phyloP scores from a whole-genome alignment of 2,888 invertebrate species.

The Lepidocyrtoides sp. region DNA sequence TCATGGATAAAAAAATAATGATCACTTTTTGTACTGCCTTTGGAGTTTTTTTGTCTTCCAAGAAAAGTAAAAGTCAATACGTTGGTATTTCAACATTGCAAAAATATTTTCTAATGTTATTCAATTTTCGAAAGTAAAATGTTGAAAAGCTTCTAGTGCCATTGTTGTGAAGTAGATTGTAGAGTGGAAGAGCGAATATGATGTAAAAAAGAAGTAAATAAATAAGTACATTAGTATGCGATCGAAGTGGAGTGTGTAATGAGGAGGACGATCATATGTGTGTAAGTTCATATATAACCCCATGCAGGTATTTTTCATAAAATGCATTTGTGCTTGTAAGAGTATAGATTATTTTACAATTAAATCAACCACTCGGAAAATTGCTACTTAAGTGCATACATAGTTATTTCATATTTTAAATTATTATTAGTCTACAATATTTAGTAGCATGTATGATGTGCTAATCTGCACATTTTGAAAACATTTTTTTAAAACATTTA shows the following conservation, averaged over 20 bases:
- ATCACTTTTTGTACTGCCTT: too few relatives aligned
- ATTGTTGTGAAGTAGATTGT: too few relatives aligned
- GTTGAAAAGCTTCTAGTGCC: neutral
- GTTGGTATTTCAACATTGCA: too few relatives aligned
- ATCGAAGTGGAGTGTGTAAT: neutral
- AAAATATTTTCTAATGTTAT: too few relatives aligned
- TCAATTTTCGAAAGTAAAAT: neutral
- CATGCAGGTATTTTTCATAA: neutral
- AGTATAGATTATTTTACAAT: constrained; percentile 9
- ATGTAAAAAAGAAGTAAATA: neutral
- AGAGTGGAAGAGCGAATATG: too few relatives aligned
- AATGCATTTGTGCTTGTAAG: neutral
- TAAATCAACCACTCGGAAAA: constrained; percentile 66
- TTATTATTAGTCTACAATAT: neutral
- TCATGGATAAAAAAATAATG: too few relatives aligned
- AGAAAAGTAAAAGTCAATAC: too few relatives aligned
- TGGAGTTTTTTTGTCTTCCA: too few relatives aligned
- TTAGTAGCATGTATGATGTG: neutral
- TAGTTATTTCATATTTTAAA: constrained; percentile 1
- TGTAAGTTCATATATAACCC: neutral
- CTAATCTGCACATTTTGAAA: constrained; percentile 17
- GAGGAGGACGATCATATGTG: neutral
- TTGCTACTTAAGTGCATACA: constrained; percentile 9
- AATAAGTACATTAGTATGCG: neutral
- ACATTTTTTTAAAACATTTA: neutral